These are phyloP conservation scores for Drosophila willistoni DNA, from an alignment of 1,140 invertebrate species.

Conservation along the genomic window DNA sequence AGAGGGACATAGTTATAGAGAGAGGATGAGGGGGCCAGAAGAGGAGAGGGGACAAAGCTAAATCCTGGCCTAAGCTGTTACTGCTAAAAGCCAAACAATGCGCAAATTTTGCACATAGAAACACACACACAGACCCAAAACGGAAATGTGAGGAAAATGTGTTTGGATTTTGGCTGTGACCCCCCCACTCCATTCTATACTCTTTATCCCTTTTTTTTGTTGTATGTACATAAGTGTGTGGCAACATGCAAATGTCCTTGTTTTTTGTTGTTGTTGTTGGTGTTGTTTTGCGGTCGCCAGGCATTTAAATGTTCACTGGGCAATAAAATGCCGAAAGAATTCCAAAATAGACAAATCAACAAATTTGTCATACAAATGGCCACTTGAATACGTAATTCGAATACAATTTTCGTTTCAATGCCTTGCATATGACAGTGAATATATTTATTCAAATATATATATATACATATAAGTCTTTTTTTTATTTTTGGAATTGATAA, in stretches of 20 bases:
- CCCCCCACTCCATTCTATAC: constrained; percentile 6
- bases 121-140: constrained; percentile 15
- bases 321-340: constrained; percentile 72
- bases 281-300: constrained; percentile 68
- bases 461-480: background rate
- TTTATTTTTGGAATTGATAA: background rate
- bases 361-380: constrained; percentile 47
- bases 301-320: constrained; percentile 75
- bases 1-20: too few relatives aligned
- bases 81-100: constrained; percentile 75
- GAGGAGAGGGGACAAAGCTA: constrained; percentile 15
- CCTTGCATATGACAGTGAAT: background rate
- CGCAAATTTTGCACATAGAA: constrained; percentile 61
- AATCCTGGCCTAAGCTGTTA: constrained; percentile 62
- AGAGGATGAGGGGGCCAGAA: too few relatives aligned
- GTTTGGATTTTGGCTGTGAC: constrained; percentile 37
- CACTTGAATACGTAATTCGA: constrained; percentile 3
- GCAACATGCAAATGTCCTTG: constrained; percentile 67
- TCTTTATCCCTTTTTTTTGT: background rate
- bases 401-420: background rate
- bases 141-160: constrained; percentile 51
- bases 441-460: background rate
- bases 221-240: constrained; percentile 31
- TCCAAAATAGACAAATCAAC: constrained; percentile 46
- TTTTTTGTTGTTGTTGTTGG: constrained; percentile 26